Evolutionary conservation across 2,888 invertebrate genomes (phyloP).

Genomic region (Lasioglossum pauxillum): DNA sequence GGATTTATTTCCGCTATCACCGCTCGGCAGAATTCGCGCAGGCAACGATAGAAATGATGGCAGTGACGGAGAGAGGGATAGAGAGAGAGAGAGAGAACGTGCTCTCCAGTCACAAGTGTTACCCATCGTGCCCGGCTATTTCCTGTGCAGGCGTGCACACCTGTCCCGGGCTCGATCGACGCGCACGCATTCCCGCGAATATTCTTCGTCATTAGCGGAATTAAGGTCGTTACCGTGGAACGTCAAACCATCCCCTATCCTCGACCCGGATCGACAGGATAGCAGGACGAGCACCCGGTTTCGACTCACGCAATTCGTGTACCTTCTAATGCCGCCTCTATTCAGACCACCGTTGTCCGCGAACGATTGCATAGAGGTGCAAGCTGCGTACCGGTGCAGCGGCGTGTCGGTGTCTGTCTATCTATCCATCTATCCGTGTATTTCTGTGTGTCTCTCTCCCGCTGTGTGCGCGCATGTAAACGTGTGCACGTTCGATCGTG

Average conservation of each 20-base stretch:
- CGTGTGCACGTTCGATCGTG: background rate
- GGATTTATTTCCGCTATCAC: background rate
- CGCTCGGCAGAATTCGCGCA: background rate
- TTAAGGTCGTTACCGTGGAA: conserved; percentile 53
- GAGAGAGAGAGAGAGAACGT: background rate
- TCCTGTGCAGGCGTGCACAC: background rate
- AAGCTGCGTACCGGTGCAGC: background rate
- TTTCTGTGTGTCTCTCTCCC: background rate
- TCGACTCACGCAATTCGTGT: conserved; percentile 32
- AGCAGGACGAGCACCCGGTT: background rate
- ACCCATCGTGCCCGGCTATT: background rate
- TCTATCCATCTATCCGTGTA: background rate
- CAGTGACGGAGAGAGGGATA: background rate
- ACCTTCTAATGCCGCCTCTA: conserved; percentile 39
- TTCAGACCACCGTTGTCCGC: conserved; percentile 24
- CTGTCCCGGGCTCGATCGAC: conserved; percentile 26
- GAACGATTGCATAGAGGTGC: conserved; percentile 24
- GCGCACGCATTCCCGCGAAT: conserved; percentile 27
- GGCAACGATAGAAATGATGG: background rate
- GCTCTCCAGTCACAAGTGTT: conserved; percentile 6
- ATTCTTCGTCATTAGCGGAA: conserved; percentile 50
- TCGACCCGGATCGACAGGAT: conserved; percentile 51
- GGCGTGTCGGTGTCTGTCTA: background rate
- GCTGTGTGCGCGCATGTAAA: background rate
- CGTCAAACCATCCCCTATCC: conserved; percentile 40